These are phyloP conservation scores for Taeniopygia guttata DNA, from an alignment of 2,797 vertebrate species.

Conservation along the genomic window DNA sequence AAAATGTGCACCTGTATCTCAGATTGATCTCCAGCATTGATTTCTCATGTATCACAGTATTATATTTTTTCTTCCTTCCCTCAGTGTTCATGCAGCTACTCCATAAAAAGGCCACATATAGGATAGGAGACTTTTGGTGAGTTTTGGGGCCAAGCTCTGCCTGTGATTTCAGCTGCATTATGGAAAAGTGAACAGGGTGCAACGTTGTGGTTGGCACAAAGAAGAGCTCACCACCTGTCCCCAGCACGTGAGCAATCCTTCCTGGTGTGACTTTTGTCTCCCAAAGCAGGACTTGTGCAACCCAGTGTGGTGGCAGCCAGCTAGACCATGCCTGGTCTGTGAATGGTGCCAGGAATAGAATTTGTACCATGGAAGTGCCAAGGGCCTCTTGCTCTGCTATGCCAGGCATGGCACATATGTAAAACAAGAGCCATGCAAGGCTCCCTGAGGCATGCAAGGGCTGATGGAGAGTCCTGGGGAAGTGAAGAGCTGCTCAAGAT, in stretches of 20 bases:
- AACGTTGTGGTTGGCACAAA: background rate
- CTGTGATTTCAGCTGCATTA: background rate
- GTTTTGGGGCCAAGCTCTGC: background rate
- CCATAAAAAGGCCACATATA: background rate
- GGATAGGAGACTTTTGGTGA: background rate
- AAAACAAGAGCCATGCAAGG: background rate
- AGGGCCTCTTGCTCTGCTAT: background rate
- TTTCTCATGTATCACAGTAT: background rate
- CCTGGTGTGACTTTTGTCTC: background rate
- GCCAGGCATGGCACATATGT: background rate
- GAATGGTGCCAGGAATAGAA: background rate
- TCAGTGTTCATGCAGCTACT: background rate
- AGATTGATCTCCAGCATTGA: background rate
- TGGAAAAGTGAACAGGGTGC: background rate
- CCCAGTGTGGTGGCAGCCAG: background rate
- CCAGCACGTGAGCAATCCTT: background rate
- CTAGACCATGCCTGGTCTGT: background rate
- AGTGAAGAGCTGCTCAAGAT: background rate
- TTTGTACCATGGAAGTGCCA: background rate
- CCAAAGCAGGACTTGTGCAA: background rate
- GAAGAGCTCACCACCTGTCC: background rate
- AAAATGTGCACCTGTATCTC: background rate
- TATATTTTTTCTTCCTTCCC: background rate
- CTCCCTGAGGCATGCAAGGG: background rate
- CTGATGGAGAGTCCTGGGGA: background rate